Percentiles rank a stretch among this genome's conserved stretches.
Evolutionary conservation across 1,140 invertebrate species (phyloP).

Genomic region (Amphibalanus amphitrite): DNA sequence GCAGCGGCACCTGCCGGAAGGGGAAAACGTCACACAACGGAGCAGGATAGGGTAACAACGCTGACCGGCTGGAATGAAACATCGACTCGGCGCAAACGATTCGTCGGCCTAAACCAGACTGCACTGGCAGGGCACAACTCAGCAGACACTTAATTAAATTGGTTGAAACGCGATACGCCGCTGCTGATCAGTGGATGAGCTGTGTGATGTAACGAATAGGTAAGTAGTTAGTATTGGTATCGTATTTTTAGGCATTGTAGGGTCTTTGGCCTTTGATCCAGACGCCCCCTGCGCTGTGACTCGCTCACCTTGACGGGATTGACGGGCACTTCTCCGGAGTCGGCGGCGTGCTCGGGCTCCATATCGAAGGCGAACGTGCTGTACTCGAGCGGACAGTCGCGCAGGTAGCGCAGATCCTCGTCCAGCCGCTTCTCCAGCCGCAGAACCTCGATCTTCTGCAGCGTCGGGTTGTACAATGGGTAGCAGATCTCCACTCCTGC

Average conservation of each 20-base stretch:
- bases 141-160: too few relatives aligned
- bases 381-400: conserved; percentile 84
- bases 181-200: too few relatives aligned
- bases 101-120: neutral
- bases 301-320: conserved; percentile 62
- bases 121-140: too few relatives aligned
- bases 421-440: conserved; percentile 87
- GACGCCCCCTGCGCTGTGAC: too few relatives aligned
- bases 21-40: too few relatives aligned
- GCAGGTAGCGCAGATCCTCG: conserved; percentile 68
- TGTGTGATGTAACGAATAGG: too few relatives aligned
- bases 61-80: neutral
- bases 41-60: neutral
- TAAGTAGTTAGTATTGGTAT: too few relatives aligned
- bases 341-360: conserved; percentile 58
- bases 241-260: too few relatives aligned
- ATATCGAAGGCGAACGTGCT: conserved; percentile 87
- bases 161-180: too few relatives aligned
- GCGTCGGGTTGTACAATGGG: conserved; percentile 83
- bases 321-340: conserved; percentile 60
- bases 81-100: neutral
- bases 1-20: conserved; percentile 49
- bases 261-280: too few relatives aligned
- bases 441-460: conserved; percentile 74
- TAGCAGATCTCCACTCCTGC: conserved; percentile 70